Evolutionary conservation across 2,797 vertebrate species (phyloP), one percentile per base, ranked within the genome.

Genomic region (Eulemur mongoz): DNA sequence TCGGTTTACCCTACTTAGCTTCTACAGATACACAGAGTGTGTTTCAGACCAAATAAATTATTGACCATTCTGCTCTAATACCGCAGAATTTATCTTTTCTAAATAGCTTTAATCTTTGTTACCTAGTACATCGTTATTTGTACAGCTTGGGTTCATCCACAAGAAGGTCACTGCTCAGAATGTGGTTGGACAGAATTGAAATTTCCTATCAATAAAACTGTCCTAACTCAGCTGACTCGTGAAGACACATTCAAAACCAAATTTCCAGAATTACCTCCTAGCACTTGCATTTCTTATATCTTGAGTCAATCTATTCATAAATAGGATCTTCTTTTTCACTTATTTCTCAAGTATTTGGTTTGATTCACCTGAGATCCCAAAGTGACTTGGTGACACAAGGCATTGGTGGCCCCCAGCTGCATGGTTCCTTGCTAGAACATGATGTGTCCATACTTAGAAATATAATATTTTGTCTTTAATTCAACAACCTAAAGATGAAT

Each of bases 101-200:
- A 98, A 98, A 97, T 91, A 98, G 91, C 89, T 93, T 93, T 96
- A 98, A 97, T 98, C 98, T 98, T 96, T 92, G 92, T 97, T 98
- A 97, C 97, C 92, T 94, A 97, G 93, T 89, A 95, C 96, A 97
- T 94, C 94, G 89, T 93, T 92, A n/a, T 98, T 98, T 96, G 98
- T 96, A 92, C 91, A 98, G 97, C 95, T 95, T 97, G 95, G 86
- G 57, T 83, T 97, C 87, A 82, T 81, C 95, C 80, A 90, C 11
- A 54, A 90, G 95, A 98, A 98, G 95, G 97, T 81, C 97, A 92
- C 75, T 75, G n/a, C 59, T 93, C 76, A 81, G 83, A 95, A 63
- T 63, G 61, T 40, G 50, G 79, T 89, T 93, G 48, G 57, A 92
- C 43, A 86, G 83, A 87, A 87, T 84, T 96, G 96, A 97, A 96